Evolutionary conservation across 2,888 invertebrate species (phyloP), one percentile per base, ranked within the genome.

Genomic region (Drosophila ochracea): DNA sequence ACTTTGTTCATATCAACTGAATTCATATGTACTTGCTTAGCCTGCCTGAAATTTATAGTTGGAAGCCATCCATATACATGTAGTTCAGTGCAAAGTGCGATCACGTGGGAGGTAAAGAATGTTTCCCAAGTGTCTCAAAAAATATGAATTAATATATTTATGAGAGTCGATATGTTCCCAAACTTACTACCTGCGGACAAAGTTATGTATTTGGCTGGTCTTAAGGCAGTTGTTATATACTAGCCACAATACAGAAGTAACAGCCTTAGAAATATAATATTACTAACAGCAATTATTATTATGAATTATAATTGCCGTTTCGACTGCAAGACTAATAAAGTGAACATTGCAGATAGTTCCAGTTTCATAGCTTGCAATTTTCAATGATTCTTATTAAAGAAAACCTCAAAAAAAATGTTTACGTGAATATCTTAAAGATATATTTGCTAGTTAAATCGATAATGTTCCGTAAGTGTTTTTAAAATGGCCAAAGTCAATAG

Each of bases 11-110:
- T n/a, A 33, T 31, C 21, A 3, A 11, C 6, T 4, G 4, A 7
- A 43, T n/a, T 30, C 7, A n/a, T 4, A 9, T 37, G 58, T 76
- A 78, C 62, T 55, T 63, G 50, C 21, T 67, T 28, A 59, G 73
- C 67, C 73, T 63, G 74, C 1, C 35, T 41, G 6, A 25, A 13
- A 35, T 16, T 21, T 33, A 33, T 28, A 57, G 28, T 30, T 58
- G 21, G n/a, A n/a, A 3, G 31, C 10, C 53, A 13, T 47, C 33
- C 25, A 25, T 5, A 28, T 10, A 3, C 54, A 25, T 25, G 5
- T 16, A 37, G 37, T 47, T 41, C 33, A 64, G 41, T 50, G 41
- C n/a, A 28, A 43, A 19, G 28, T 9, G 13, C 3, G 11, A 16
- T 4, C 55, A 28, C 39, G 28, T 39, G 28, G 19, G 2, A 62